Evolutionary conservation across 2,113 vertebrate species (phyloP).

Genomic region (Toxostoma redivivum): DNA sequence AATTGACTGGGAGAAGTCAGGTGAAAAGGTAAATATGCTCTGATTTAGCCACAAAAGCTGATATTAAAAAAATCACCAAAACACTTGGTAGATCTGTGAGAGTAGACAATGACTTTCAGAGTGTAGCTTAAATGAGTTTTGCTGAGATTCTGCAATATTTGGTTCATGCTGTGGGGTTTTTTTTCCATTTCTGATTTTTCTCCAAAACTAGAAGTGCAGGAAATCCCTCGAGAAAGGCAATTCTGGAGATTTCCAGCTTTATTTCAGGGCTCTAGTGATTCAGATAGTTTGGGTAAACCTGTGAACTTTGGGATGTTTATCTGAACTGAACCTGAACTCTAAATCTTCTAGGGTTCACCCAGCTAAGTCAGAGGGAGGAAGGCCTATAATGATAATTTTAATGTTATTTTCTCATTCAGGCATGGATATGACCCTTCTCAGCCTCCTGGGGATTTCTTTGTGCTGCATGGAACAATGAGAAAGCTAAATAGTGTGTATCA

Average conservation of each 20-base stretch:
- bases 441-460: conserved; percentile 6
- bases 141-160: background rate
- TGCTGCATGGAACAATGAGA: conserved; percentile 12
- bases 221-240: conserved; percentile 25
- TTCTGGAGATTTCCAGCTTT: conserved; percentile 46
- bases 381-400: conserved; percentile 52
- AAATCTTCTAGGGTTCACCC: conserved; percentile 37
- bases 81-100: background rate
- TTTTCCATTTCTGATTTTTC: background rate
- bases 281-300: conserved; percentile 41
- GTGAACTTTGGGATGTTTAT: conserved; percentile 65
- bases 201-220: background rate
- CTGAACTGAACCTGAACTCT: conserved; percentile 69
- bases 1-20: background rate
- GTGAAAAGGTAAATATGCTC: background rate
- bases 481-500: background rate
- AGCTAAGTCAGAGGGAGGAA: conserved; percentile 51
- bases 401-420: conserved; percentile 43
- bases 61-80: background rate
- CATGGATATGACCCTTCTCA: background rate
- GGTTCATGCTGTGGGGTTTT: background rate
- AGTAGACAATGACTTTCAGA: background rate
- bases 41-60: background rate
- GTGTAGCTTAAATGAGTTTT: background rate
- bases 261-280: conserved; percentile 18